These are phyloP conservation scores for Cottoperca gobio DNA, from an alignment of 2,797 vertebrate species.

Conservation along the genomic window DNA sequence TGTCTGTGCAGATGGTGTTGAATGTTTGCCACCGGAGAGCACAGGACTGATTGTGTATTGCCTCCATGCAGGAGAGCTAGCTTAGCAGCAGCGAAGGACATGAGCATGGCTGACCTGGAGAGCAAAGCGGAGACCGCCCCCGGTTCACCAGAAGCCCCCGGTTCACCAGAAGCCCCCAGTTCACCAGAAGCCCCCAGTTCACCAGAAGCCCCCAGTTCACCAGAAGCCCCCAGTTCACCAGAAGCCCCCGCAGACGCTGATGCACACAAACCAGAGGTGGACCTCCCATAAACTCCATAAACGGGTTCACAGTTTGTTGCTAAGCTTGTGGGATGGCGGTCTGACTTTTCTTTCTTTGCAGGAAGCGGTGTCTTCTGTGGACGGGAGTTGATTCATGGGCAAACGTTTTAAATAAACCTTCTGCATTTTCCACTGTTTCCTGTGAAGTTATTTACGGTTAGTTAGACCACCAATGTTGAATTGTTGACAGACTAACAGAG, in stretches of 20 bases:
- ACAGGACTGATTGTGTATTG: not conserved
- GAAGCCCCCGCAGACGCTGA: too few relatives aligned
- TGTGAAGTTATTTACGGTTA: slow-evolving; percentile 36
- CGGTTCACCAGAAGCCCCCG: slow-evolving; percentile 6
- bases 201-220: slow-evolving; percentile 13
- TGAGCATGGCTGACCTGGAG: slow-evolving; percentile 71
- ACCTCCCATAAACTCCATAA: not conserved
- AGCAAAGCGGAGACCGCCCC: slow-evolving; percentile 37
- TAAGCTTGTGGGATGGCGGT: slow-evolving; percentile 2
- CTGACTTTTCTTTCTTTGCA: slow-evolving; percentile 41
- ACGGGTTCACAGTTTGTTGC: not conserved
- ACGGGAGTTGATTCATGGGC: slow-evolving; percentile 37
- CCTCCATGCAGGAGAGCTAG: slow-evolving; percentile 46
- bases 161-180: slow-evolving; percentile 1
- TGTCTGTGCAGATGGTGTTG: too few relatives aligned
- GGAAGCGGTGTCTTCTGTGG: slow-evolving; percentile 64
- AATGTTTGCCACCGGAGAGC: not conserved
- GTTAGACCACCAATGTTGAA: not conserved
- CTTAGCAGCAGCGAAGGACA: slow-evolving; percentile 62
- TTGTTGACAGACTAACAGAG: not conserved
- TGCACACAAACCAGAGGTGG: slow-evolving; percentile 77
- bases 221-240: too few relatives aligned
- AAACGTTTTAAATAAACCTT: slow-evolving; percentile 72
- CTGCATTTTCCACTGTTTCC: slow-evolving; percentile 53
- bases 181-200: slow-evolving; percentile 6